Conservation (phyloP, 2,888 invertebrate genomes). For the Thecophora atra region DNA sequence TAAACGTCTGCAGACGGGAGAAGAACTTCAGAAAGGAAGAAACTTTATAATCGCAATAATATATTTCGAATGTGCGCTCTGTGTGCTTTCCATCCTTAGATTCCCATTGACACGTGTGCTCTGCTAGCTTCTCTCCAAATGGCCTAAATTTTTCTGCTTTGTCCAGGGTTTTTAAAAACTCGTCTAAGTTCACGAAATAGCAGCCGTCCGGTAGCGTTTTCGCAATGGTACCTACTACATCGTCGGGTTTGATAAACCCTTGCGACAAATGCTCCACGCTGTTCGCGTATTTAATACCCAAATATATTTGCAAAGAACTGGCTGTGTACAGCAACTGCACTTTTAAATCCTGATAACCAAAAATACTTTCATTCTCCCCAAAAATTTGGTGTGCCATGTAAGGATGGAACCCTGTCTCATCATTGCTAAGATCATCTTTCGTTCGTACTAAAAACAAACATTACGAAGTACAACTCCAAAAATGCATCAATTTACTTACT, state of each 20-base stretch:
- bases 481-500: slow-evolving; percentile 47
- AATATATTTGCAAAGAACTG: slow-evolving; percentile 80
- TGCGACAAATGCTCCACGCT: slow-evolving; percentile 70
- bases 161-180: slow-evolving; percentile 74
- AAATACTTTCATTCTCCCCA: slow-evolving; percentile 90
- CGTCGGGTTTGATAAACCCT: slow-evolving; percentile 74
- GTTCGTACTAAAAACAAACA: slow-evolving; percentile 68
- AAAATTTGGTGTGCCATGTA: slow-evolving; percentile 95
- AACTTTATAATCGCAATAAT: slow-evolving; percentile 75
- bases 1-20: slow-evolving; percentile 85
- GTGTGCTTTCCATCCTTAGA: slow-evolving; percentile 52
- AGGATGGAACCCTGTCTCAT: slow-evolving; percentile 75
- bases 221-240: slow-evolving; percentile 75
- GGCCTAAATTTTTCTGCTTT: slow-evolving; percentile 83
- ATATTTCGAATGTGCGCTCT: slow-evolving; percentile 79
- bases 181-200: slow-evolving; percentile 74
- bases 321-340: slow-evolving; percentile 85
- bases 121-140: slow-evolving; percentile 74
- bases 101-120: slow-evolving; percentile 67
- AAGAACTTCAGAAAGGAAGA: slow-evolving; percentile 83
- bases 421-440: slow-evolving; percentile 74
- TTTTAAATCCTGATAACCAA: slow-evolving; percentile 87
- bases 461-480: background rate
- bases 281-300: slow-evolving; percentile 77
- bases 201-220: slow-evolving; percentile 77